A percentile compares a stretch with the other conserved stretches of the same genome.
Evolutionary conservation across 2,888 invertebrate genomes (phyloP).

Genomic region (Sinelater perroti): DNA sequence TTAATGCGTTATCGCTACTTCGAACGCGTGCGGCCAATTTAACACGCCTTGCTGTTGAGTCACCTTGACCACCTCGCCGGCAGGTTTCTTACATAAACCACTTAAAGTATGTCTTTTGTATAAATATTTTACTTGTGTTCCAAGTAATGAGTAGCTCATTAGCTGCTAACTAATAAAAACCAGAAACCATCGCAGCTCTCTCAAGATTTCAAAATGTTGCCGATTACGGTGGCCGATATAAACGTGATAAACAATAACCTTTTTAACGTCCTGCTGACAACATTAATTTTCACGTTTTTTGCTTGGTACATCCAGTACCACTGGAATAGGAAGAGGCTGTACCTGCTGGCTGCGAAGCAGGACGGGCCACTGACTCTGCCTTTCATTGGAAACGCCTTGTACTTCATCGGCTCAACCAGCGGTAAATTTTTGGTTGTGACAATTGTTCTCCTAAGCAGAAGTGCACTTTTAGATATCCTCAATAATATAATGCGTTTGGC

Average conservation of each 20-base stretch:
- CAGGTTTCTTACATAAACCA: neutral
- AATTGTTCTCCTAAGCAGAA: neutral
- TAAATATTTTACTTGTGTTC: neutral
- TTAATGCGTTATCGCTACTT: no score
- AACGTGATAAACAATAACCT: conserved; percentile 1
- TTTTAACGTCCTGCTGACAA: neutral
- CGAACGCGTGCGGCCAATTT: no score
- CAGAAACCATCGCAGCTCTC: neutral
- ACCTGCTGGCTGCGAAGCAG: conserved; percentile 40
- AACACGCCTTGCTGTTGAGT: no score
- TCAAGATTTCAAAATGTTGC: neutral
- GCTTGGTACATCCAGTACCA: conserved; percentile 42
- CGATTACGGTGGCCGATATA: neutral
- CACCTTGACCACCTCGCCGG: no score
- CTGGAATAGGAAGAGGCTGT: conserved; percentile 46
- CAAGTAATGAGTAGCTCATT: no score
- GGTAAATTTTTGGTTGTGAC: conserved; percentile 20
- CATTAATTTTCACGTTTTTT: conserved; percentile 9
- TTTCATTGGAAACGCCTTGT: conserved; percentile 45
- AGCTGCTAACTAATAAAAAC: no score
- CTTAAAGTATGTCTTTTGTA: neutral
- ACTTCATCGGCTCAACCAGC: conserved; percentile 42
- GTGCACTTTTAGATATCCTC: neutral
- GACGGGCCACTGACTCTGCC: conserved; percentile 47
- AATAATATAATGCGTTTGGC: neutral